Evolutionary conservation across 2,888 invertebrate species (phyloP).

Genomic region (Xylota sylvarum): DNA sequence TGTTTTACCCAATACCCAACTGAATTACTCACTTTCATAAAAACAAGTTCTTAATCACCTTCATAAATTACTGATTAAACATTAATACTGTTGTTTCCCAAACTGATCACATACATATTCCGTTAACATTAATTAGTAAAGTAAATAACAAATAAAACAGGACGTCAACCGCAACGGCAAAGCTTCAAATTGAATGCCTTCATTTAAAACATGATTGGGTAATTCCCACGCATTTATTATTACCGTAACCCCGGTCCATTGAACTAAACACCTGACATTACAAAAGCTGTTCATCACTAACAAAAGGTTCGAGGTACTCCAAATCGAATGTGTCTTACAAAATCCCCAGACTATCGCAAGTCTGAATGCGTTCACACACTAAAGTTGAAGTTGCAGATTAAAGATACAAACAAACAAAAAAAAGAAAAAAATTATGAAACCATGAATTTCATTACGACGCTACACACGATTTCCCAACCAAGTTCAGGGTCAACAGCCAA

Average conservation of each 20-base stretch:
- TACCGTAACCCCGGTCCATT: slow-evolving; percentile 32
- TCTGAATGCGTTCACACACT: slow-evolving; percentile 11
- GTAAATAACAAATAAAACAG: not conserved
- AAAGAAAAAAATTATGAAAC: slow-evolving; percentile 30
- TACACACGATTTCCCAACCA: slow-evolving; percentile 43
- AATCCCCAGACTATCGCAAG: not conserved
- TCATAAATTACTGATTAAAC: not conserved
- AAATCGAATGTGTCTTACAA: slow-evolving; percentile 19
- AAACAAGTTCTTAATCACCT: not conserved
- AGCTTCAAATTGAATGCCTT: not conserved
- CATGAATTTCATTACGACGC: slow-evolving; percentile 24
- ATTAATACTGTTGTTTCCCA: not conserved
- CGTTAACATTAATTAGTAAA: not conserved
- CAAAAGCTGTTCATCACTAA: slow-evolving; percentile 1
- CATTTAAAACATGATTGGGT: not conserved
- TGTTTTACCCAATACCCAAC: no score
- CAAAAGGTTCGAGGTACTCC: slow-evolving; percentile 7
- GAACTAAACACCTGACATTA: slow-evolving; percentile 29
- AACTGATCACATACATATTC: not conserved
- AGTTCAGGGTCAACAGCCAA: slow-evolving; percentile 66
- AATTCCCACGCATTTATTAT: slow-evolving; percentile 15
- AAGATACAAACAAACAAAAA: not conserved
- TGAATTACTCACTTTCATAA: not conserved
- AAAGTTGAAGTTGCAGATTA: not conserved
- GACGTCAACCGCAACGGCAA: not conserved